Evolutionary conservation across 2,797 vertebrate genomes (phyloP), one percentile per base, ranked within the genome.

Genomic region (Melanotaenia boesemani): DNA sequence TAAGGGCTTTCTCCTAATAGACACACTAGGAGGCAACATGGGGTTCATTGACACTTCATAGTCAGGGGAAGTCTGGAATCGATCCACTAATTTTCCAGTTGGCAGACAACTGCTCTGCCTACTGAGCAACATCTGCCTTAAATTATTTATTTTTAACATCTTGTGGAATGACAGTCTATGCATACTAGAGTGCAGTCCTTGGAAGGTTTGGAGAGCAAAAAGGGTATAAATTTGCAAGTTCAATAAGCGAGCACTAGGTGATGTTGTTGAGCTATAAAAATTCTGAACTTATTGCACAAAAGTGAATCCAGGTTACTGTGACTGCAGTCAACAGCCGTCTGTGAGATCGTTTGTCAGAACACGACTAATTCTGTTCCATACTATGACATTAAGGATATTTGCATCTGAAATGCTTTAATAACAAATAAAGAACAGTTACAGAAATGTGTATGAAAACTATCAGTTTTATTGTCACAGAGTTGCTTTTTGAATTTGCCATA

Each of bases 171-270:
- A 34, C 32, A 34, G 32, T 34, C 32, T 6, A 34, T 6, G 32
- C 32, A 34, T 34, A 34, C 32, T 34, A 34, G 32, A 36, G 30
- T 28, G 24, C 28, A 24, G 28, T 48, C 5, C 15, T 36, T 16
- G 15, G 28, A n/a, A 30, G 26, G 22, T 6, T 5, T n/a, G 0
- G 18, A 26, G 18, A 9, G 41, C 41, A 44, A 44, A 44, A 44
- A 44, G 41, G 15, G 36, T 32, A 24, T 18, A 18, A 1, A 46
- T 57, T 11, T 63, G n/a, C 11, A 39, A 2, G 13, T 37, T 36
- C 15, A 18, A 24, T 30, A 37, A 44, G 6, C 4, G 1, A 64
- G 70, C 85, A 83, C 32, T 16, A 52, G 80, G 57, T 72, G 83
- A 44, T 20, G 41, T 54, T 72, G 46, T 57, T 56, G 0, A 34